Evolutionary conservation across 92 coral and sea anemone genomes (phyloP), one percentile per base, ranked within the genome.

Genomic region (Scolanthus callimorphus): DNA sequence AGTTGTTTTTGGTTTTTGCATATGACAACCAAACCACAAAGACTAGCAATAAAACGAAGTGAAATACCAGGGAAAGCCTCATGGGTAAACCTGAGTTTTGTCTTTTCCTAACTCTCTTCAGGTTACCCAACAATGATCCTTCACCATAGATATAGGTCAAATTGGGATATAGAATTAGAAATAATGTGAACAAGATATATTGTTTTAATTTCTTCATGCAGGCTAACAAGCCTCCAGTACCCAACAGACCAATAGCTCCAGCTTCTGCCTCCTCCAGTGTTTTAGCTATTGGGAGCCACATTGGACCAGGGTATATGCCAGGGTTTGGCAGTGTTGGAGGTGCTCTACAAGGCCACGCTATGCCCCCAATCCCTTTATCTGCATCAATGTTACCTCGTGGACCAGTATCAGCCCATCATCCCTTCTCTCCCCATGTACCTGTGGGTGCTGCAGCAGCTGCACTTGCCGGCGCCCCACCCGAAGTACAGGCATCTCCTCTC

Each of bases 161-260:
- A n/a, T n/a, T n/a, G n/a, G n/a, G n/a, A n/a, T n/a, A n/a, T n/a
- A n/a, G n/a, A n/a, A n/a, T n/a, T n/a, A n/a, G n/a, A n/a, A n/a
- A n/a, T n/a, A n/a, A n/a, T n/a, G n/a, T n/a, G n/a, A n/a, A n/a
- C n/a, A n/a, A n/a, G n/a, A n/a, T n/a, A n/a, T n/a, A n/a, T n/a
- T n/a, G n/a, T n/a, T n/a, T n/a, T n/a, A n/a, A n/a, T n/a, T n/a
- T n/a, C n/a, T n/a, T n/a, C n/a, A n/a, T n/a, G n/a, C n/a, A n/a
- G n/a, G n/a, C n/a, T n/a, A n/a, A n/a, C n/a, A n/a, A n/a, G n/a
- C n/a, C n/a, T n/a, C 78, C 97, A 17, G 68, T 83, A 21, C 99
- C 64, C 60, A 94, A 87, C 34, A 89, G 92, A 20, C 95, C 96
- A 39, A 94, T 94, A 51, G 99, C 99, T 2, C 99, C 99, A 55